A percentile compares a stretch with the other conserved stretches of the same genome.
Evolutionary conservation across 2,888 invertebrate genomes (phyloP).

Genomic region (Cheilosia impressa): DNA sequence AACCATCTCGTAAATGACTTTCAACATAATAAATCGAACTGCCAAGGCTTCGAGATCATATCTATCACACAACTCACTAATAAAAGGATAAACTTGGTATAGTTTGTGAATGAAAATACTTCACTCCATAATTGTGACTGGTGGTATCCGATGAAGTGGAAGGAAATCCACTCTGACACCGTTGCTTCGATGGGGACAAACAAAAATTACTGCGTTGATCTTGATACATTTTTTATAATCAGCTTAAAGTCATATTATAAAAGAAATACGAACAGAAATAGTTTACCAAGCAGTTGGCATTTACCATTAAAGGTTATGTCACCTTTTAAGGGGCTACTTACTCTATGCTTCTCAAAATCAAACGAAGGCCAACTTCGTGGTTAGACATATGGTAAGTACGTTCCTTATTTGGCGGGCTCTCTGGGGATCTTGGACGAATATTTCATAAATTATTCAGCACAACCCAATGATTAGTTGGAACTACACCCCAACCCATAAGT

Average conservation of each 20-base stretch:
- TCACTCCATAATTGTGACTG: background rate
- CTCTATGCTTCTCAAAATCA: conserved; percentile 2
- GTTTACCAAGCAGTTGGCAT: conserved; percentile 43
- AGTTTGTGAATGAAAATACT: background rate
- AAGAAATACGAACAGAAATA: conserved; percentile 18
- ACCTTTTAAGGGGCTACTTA: conserved; percentile 19
- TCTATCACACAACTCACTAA: background rate
- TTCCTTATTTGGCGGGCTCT: conserved; percentile 47
- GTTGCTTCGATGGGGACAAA: conserved; percentile 5
- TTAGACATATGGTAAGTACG: conserved; percentile 16
- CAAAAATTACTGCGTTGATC: conserved; percentile 16
- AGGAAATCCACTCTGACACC: conserved; percentile 28
- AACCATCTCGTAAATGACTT: conserved; percentile 2
- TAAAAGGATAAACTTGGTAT: background rate
- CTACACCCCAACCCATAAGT: background rate
- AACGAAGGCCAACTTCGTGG: conserved; percentile 45
- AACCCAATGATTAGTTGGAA: conserved; percentile 18
- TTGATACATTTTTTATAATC: conserved; percentile 28
- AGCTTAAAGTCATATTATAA: background rate
- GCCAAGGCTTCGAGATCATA: conserved; percentile 14
- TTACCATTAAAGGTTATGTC: conserved; percentile 56
- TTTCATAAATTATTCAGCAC: background rate
- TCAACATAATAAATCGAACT: background rate
- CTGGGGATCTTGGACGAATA: background rate
- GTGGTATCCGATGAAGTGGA: background rate